Conservation (phyloP, 2,888 invertebrate species). For the Drosophila mercatorum region DNA sequence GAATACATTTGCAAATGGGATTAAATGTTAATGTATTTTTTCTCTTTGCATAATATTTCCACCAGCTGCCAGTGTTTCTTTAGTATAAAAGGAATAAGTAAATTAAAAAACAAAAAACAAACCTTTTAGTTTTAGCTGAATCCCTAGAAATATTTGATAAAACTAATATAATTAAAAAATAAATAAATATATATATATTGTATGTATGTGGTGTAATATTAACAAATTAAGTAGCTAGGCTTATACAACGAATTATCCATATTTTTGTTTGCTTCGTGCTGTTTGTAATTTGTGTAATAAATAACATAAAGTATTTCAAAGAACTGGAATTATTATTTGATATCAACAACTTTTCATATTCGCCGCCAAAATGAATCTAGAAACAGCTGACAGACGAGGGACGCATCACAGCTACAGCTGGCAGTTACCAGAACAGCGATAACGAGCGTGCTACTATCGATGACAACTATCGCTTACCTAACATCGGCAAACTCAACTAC, state of each 20-base stretch:
- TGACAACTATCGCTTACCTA: conserved; percentile 6
- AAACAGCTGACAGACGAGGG: conserved; percentile 36
- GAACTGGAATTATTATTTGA: not conserved
- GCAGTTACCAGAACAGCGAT: conserved; percentile 19
- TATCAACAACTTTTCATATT: not conserved
- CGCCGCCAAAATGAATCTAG: not conserved
- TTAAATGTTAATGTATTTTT: conserved; percentile 56
- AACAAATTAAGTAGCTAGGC: conserved; percentile 52
- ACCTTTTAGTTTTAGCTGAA: conserved; percentile 36
- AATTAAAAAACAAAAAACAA: not conserved
- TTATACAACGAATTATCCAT: conserved; percentile 49
- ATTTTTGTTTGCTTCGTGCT: conserved; percentile 34
- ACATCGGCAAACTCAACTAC: conserved; percentile 27
- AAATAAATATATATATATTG: conserved; percentile 8
- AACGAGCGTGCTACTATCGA: conserved; percentile 9
- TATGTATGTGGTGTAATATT: conserved; percentile 61
- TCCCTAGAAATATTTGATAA: conserved; percentile 30
- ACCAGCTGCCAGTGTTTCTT: conserved; percentile 39
- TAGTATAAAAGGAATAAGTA: conserved; percentile 2
- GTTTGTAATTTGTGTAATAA: conserved; percentile 60
- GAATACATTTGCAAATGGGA: conserved; percentile 33
- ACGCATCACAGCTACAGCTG: not conserved
- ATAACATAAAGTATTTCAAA: conserved; percentile 13
- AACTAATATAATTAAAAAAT: conserved; percentile 1
- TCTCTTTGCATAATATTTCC: conserved; percentile 17